Evolutionary conservation across 1,140 invertebrate species (phyloP).

Genomic region (Choristoneura fumiferana): DNA sequence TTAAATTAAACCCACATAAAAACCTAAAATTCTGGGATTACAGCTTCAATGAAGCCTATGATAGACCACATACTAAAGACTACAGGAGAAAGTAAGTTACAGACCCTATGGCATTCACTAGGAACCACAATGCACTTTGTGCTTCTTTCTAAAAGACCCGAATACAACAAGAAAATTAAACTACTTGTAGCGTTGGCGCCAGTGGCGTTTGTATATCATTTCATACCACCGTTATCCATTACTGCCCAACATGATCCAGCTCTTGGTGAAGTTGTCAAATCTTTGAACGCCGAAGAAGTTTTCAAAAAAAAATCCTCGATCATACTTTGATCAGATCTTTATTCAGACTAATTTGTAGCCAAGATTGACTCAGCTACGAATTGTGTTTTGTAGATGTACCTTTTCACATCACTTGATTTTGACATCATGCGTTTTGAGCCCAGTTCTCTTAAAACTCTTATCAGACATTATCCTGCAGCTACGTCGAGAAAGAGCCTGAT

Average conservation of each 20-base stretch:
- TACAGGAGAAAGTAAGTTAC: not conserved
- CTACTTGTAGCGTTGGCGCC: not conserved
- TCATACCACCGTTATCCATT: not conserved
- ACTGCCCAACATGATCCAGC: not conserved
- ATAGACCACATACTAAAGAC: not conserved
- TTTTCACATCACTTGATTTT: not conserved
- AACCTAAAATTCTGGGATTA: not conserved
- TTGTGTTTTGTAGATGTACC: not conserved
- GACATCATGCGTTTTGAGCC: not conserved
- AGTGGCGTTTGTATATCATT: not conserved
- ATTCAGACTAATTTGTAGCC: not conserved
- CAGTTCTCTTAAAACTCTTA: not conserved
- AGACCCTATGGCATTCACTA: not conserved
- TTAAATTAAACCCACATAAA: slow-evolving; percentile 35
- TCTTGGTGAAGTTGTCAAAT: not conserved
- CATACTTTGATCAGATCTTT: not conserved
- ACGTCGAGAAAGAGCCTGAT: not conserved
- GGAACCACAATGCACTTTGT: not conserved
- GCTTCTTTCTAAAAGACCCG: not conserved
- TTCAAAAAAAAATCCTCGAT: not conserved
- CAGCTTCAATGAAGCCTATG: not conserved
- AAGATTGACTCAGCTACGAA: not conserved
- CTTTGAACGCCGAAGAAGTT: not conserved
- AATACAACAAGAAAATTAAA: not conserved
- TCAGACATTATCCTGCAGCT: not conserved